Evolutionary conservation across 2,797 vertebrate genomes (phyloP).

Genomic region (Dromococcyx pavoninus): DNA sequence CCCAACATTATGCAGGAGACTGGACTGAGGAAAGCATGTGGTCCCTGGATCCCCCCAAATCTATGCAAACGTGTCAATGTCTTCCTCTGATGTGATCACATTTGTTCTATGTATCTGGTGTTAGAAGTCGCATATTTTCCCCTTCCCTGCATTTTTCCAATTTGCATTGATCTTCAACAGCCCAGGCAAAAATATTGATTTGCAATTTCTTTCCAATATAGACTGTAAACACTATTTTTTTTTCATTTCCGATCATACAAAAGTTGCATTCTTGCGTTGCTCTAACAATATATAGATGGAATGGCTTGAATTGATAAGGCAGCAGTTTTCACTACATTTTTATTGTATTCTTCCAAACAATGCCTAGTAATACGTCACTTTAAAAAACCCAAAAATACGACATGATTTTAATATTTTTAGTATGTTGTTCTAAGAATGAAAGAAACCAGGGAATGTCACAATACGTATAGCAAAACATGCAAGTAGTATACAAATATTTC

Average conservation of each 20-base stretch:
- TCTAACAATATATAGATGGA: neutral
- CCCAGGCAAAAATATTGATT: conserved; percentile 1
- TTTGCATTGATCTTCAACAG: neutral
- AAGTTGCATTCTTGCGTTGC: neutral
- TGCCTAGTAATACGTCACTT: neutral
- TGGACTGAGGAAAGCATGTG: neutral
- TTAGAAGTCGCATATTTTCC: neutral
- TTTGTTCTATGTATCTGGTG: neutral
- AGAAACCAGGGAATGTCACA: neutral
- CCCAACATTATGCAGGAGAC: neutral
- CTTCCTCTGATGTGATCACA: neutral
- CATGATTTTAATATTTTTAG: neutral
- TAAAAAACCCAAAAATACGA: neutral
- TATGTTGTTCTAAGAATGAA: neutral
- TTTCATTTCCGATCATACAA: neutral
- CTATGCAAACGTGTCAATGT: neutral
- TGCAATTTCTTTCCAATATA: neutral
- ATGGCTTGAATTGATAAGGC: neutral
- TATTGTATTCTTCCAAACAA: neutral
- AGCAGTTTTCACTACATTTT: neutral
- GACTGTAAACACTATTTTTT: neutral
- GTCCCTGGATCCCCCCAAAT: neutral
- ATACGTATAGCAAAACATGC: neutral
- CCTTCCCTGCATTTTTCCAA: accelerated
- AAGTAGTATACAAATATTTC: neutral